These are phyloP conservation scores for Tinamus major DNA, from an alignment of 2,797 vertebrate species.

Conservation along the genomic window DNA sequence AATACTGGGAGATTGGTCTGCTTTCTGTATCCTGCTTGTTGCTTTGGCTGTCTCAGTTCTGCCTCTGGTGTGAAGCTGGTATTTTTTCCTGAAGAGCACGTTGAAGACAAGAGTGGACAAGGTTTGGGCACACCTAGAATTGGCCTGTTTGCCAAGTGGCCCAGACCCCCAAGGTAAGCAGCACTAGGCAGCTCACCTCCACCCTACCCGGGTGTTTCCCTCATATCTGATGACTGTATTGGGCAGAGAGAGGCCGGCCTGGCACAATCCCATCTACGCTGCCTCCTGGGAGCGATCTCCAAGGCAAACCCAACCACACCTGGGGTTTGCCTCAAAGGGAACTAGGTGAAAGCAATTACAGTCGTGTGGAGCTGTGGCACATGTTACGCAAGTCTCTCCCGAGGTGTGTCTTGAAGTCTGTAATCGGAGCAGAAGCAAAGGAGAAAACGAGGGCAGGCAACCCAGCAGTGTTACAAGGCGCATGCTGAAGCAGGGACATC, in stretches of 20 bases:
- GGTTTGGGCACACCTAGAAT: not conserved
- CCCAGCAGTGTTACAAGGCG: fast-evolving
- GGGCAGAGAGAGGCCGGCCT: slow-evolving; percentile 12
- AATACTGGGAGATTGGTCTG: not conserved
- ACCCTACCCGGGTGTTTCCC: too few relatives aligned
- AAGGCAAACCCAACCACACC: slow-evolving; percentile 56
- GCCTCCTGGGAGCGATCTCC: not conserved
- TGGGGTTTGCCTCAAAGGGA: not conserved
- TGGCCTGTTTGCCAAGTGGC: not conserved
- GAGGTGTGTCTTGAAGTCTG: fast-evolving
- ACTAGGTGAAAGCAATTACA: not conserved
- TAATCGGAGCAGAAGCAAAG: not conserved
- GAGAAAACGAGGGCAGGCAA: not conserved
- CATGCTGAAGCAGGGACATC: not conserved
- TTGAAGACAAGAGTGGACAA: too few relatives aligned
- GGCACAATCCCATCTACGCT: not conserved
- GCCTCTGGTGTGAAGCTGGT: not conserved
- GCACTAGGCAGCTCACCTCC: not conserved
- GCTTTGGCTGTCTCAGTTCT: not conserved
- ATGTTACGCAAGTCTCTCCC: not conserved
- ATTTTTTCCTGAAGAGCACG: fast-evolving
- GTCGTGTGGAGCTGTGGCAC: not conserved
- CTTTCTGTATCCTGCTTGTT: not conserved
- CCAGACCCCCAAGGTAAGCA: not conserved
- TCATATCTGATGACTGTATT: not conserved